phyloP scores from a whole-genome alignment of 37 sponge, comb jelly and placozoan species.

The Haliclona indistincta region DNA sequence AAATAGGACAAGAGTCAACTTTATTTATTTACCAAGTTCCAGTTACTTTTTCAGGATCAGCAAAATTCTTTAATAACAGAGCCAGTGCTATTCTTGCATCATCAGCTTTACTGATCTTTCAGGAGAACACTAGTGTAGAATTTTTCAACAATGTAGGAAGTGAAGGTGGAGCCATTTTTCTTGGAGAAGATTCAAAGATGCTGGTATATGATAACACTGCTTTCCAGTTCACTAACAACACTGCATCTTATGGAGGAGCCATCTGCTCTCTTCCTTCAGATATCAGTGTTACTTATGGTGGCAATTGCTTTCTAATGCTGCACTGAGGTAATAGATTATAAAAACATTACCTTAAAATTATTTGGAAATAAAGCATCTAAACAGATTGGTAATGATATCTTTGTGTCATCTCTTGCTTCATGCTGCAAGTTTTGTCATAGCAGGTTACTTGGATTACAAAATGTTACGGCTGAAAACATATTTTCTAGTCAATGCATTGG shows the following conservation, averaged over 20 bases:
- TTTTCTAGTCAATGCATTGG: not conserved
- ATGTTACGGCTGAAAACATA: not conserved
- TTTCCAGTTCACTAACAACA: not conserved
- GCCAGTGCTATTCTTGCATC: not conserved
- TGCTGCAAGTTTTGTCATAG: not conserved
- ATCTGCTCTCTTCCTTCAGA: not conserved
- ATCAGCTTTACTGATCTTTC: not conserved
- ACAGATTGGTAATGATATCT: not conserved
- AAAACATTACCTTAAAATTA: slow-evolving; percentile 1
- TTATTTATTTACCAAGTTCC: not conserved
- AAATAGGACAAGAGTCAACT: not conserved
- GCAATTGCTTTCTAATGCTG: not conserved
- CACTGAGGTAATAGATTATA: no score
- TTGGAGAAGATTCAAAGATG: not conserved
- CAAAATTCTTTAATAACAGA: not conserved
- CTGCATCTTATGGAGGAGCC: slow-evolving; percentile 6
- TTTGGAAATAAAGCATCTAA: not conserved
- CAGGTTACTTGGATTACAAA: not conserved
- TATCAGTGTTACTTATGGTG: not conserved
- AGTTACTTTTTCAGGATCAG: not conserved
- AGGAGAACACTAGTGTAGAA: not conserved
- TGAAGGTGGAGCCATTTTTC: slow-evolving; percentile 2
- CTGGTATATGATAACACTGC: not conserved
- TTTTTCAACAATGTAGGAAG: not conserved
- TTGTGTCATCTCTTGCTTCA: not conserved